A percentile compares a stretch with the other conserved stretches of the same genome.
These are phyloP conservation scores for Spilosoma lubricipeda DNA, from an alignment of 2,888 invertebrate species.

Conservation along the genomic window DNA sequence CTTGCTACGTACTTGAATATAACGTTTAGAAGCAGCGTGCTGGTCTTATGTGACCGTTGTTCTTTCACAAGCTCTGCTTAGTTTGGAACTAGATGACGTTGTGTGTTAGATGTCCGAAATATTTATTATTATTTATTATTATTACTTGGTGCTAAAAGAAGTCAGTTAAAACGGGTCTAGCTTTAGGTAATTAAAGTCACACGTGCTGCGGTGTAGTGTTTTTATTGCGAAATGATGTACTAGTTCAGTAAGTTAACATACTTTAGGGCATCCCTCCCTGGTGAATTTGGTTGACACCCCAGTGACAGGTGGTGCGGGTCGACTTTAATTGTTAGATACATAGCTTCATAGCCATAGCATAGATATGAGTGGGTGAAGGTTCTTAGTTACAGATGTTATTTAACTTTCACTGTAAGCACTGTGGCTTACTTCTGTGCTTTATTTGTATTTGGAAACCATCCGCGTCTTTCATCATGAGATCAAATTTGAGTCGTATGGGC, in stretches of 20 bases:
- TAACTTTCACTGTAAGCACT: not conserved
- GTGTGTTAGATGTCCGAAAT: no score
- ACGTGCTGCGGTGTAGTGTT: not conserved
- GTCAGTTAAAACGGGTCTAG: not conserved
- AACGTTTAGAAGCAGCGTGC: not conserved
- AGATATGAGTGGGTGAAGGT: not conserved
- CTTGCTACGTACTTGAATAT: not conserved
- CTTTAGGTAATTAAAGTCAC: not conserved
- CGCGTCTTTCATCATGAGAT: constrained; percentile 53
- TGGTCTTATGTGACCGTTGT: not conserved
- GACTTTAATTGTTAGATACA: no score
- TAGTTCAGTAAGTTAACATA: no score
- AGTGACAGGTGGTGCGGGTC: no score
- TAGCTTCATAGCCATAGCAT: not conserved
- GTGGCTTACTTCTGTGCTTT: constrained; percentile 17
- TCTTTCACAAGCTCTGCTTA: no score
- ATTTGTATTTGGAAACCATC: constrained; percentile 40
- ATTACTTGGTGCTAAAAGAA: no score
- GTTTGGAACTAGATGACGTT: no score
- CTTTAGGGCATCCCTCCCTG: no score
- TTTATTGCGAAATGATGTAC: not conserved
- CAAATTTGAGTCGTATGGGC: constrained; percentile 41
- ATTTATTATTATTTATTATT: no score
- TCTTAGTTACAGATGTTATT: not conserved
- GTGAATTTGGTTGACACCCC: no score